These are phyloP conservation scores for Orthosia incerta DNA, from an alignment of 2,888 invertebrate species.

Conservation along the genomic window DNA sequence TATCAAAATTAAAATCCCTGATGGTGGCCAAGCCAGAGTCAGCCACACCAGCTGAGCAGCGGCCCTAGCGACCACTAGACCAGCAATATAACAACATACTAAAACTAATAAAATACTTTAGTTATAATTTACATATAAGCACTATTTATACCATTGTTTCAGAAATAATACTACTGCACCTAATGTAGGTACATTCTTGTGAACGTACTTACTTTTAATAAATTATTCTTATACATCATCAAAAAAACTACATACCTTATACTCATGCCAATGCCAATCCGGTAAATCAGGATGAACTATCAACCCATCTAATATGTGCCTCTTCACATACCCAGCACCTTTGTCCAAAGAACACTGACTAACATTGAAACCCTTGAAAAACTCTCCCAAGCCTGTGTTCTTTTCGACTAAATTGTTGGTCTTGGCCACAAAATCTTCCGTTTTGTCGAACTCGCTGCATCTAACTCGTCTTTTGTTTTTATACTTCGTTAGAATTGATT, in stretches of 20 bases:
- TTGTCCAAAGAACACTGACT: conserved; percentile 73
- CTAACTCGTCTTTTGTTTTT: conserved; percentile 67
- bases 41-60: no score
- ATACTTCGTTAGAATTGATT: conserved; percentile 68
- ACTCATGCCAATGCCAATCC: conserved; percentile 83
- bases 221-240: no score
- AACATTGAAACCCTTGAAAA: conserved; percentile 71
- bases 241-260: conserved; percentile 79
- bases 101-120: no score
- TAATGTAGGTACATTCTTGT: no score
- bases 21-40: no score
- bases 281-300: conserved; percentile 76
- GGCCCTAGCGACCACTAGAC: no score
- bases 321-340: conserved; percentile 66
- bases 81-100: no score
- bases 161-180: no score
- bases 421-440: conserved; percentile 69
- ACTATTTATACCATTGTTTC: no score
- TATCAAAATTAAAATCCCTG: no score
- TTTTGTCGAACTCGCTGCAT: conserved; percentile 59
- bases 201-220: no score
- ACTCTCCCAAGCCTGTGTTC: conserved; percentile 73
- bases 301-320: conserved; percentile 76
- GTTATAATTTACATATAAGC: no score
- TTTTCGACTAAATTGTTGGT: conserved; percentile 72